Evolutionary conservation across 2,113 vertebrate species (phyloP), one percentile per base, ranked within the genome.

Genomic region (Malurus elegans): DNA sequence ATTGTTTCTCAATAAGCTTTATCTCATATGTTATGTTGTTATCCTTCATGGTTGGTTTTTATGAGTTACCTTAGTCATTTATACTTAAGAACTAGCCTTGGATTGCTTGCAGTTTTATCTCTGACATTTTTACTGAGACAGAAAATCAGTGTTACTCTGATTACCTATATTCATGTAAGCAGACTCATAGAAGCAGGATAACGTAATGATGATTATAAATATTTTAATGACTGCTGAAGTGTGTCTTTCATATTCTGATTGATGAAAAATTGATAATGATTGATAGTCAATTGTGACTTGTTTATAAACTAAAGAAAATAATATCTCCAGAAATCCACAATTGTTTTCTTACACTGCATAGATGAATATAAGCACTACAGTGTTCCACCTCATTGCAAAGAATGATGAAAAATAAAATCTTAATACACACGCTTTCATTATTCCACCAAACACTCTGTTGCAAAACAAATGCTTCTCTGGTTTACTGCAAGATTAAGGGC

Each of bases 401-500:
- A 96, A 80, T 50, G 44, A 80, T 78, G 76, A 79, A 84, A 90
- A 95, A 91, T 84, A 94, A 93, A 95, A 91, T 67, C 72, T 85
- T 16, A 21, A 17, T 72, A 53, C 53, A 56, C 53, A 61, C 29
- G 15, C 25, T 45, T 18, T 92, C 65, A 79, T 79, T 84, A 85
- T 87, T 81, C 48, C n/a, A 60, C 56, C n/a, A 87, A 87, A 60
- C 20, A 69, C 16, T 85, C 57, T 17, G 56, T 24, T 93, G 64
- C 67, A 95, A 86, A 96, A 90, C 69, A 90, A 94, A 92, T 44
- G 25, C 23, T 28, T 96, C 62, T 85, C 61, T 32, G 45, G 38
- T 92, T 95, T 92, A 64, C 44, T 84, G 51, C 65, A 93, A 89
- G 88, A 94, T 92, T 93, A 93, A 96, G 75, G 29, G 65, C 51